Evolutionary conservation across 2,888 invertebrate species (phyloP), one percentile per base, ranked within the genome.

Genomic region (Drosophila picticornis): DNA sequence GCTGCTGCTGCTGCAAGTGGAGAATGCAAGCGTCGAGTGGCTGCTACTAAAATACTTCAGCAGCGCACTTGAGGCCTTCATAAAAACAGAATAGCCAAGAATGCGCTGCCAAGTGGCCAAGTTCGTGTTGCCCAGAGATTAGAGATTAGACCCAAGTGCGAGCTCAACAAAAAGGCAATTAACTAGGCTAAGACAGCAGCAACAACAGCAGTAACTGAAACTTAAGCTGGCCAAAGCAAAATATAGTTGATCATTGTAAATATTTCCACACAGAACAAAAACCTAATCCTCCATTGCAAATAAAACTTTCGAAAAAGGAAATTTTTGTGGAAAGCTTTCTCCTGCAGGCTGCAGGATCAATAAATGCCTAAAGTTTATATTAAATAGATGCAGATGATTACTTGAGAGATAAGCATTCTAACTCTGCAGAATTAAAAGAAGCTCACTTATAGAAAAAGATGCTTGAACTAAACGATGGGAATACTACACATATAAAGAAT

Each of bases 81-180:
- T 79, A 82, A 75, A 84, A 81, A 89, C 76, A 67, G 58, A 79
- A 73, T 77, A 60, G 77, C 59, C 80, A 89, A 85, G 84, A 85
- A 85, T 87, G 89, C 71, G 88, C 89, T 84, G 84, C 84, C 90
- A 85, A 85, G 84, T 85, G 84, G 89, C 89, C 82, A 80, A 84
- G 84, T 85, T 85, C 84, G 89, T 85, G 88, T 74, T 80, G 58
- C 56, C 61, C 68, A 60, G 72, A 76, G 80, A 65, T 75, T 74
- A 70, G 75, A 84, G 84, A 81, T 84, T 81, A 86, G 82, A 72
- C 77, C 50, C 79, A 70, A 72, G 63, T 60, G 62, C 36, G 50
- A 59, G 29, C 78, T 51, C 50, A 31, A 56, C 72, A 78, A 88
- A 90, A 81, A 58, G 86, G 72, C 87, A 83, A 90, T 90, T 83